phyloP scores from a whole-genome alignment of 2,113 vertebrate genomes.

The Siniperca knerii region DNA sequence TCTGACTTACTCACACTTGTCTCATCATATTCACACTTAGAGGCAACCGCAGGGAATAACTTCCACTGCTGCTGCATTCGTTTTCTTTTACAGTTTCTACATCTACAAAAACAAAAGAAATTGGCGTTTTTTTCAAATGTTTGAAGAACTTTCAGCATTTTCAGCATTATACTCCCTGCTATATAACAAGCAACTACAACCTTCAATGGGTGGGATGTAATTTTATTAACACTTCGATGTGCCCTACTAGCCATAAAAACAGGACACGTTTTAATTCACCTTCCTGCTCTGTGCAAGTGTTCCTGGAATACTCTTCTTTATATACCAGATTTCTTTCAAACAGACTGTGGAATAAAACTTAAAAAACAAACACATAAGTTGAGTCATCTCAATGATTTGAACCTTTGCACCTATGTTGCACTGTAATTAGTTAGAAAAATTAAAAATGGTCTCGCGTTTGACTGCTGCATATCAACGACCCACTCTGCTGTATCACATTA shows the following conservation, averaged over 20 bases:
- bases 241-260: background rate
- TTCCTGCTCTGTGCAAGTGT: background rate
- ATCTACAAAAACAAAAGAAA: background rate
- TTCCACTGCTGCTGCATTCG: slow-evolving; percentile 2
- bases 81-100: slow-evolving; percentile 22
- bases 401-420: slow-evolving; percentile 19
- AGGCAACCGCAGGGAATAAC: slow-evolving; percentile 42
- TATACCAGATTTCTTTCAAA: background rate
- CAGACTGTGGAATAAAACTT: background rate
- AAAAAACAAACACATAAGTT: background rate
- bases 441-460: background rate
- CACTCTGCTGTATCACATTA: slow-evolving; percentile 38
- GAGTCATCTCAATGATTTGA: background rate
- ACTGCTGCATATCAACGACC: slow-evolving; percentile 2
- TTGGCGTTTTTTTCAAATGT: background rate
- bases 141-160: slow-evolving; percentile 12
- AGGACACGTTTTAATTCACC: background rate
- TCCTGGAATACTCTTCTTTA: background rate
- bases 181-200: background rate
- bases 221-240: background rate
- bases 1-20: slow-evolving; percentile 68
- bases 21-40: slow-evolving; percentile 68
- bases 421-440: slow-evolving; percentile 27
- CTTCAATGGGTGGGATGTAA: background rate
- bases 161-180: background rate